These are phyloP conservation scores for Lonchura striata DNA, from an alignment of 2,113 vertebrate species.

Conservation along the genomic window DNA sequence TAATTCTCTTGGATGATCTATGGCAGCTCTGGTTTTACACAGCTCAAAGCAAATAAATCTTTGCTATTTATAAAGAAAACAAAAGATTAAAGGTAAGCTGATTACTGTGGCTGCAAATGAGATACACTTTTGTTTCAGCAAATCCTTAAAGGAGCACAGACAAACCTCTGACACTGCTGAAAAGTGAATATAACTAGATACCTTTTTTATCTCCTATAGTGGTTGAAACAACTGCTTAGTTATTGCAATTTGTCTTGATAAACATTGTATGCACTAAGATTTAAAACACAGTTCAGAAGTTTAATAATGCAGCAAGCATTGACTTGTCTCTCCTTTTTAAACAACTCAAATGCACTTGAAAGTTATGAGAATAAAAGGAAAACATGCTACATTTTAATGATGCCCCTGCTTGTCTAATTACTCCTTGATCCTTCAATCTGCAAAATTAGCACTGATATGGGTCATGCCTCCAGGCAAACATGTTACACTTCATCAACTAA, in stretches of 20 bases:
- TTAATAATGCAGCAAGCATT: conserved; percentile 33
- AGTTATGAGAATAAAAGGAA: conserved; percentile 52
- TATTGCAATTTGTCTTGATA: neutral
- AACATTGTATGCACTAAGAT: neutral
- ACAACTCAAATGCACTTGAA: neutral
- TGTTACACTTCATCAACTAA: neutral
- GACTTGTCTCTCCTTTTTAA: conserved; percentile 10
- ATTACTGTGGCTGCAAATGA: conserved; percentile 40
- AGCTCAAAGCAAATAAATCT: conserved; percentile 29
- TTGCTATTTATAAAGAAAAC: conserved; percentile 48
- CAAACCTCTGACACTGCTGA: neutral
- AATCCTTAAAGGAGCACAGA: conserved; percentile 5
- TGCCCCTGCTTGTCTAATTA: conserved; percentile 23
- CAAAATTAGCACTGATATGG: conserved; percentile 26
- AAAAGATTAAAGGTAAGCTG: conserved; percentile 55
- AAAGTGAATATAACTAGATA: neutral
- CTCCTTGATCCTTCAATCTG: neutral
- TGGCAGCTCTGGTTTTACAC: neutral
- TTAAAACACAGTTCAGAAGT: conserved; percentile 2
- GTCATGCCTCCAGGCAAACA: conserved; percentile 28
- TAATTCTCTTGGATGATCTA: conserved; percentile 20
- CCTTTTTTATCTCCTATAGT: neutral
- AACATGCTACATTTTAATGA: neutral
- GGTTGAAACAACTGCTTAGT: neutral
- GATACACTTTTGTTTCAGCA: conserved; percentile 1